Evolutionary conservation across 2,888 invertebrate species (phyloP).

Genomic region (Clepsis dumicolana): DNA sequence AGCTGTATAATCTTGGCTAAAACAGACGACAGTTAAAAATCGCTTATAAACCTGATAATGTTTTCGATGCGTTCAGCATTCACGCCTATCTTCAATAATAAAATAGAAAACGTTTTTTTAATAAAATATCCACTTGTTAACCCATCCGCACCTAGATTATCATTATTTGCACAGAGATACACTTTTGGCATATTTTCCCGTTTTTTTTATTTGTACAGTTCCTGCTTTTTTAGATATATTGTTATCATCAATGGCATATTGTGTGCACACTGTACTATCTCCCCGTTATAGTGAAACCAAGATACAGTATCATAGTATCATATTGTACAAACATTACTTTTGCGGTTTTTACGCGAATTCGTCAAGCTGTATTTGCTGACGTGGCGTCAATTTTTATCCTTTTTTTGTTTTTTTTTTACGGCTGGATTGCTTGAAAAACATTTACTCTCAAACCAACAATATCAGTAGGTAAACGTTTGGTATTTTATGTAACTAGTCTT

Average conservation of each 20-base stretch:
- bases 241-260: conserved; percentile 32
- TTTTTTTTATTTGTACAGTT: neutral
- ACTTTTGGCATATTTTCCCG: neutral
- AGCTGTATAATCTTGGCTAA: too few species aligned
- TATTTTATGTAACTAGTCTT: neutral
- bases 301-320: conserved; percentile 52
- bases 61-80: too few species aligned
- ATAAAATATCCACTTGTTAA: neutral
- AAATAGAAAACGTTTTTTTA: too few species aligned
- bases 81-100: too few species aligned
- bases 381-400: conserved; percentile 9
- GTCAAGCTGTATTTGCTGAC: conserved; percentile 19
- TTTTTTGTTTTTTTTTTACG: neutral
- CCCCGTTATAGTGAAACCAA: conserved; percentile 59
- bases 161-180: neutral
- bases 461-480: neutral
- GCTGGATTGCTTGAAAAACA: neutral
- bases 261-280: conserved; percentile 21
- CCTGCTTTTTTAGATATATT: conserved; percentile 1
- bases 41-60: too few species aligned
- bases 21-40: too few species aligned
- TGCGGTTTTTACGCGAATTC: conserved; percentile 40
- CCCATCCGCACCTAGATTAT: neutral
- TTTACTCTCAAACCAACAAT: neutral
- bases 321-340: conserved; percentile 44